Base-by-base conservation (phyloP, 2,888 invertebrate genomes). In the Marronus borbonicus region DNA sequence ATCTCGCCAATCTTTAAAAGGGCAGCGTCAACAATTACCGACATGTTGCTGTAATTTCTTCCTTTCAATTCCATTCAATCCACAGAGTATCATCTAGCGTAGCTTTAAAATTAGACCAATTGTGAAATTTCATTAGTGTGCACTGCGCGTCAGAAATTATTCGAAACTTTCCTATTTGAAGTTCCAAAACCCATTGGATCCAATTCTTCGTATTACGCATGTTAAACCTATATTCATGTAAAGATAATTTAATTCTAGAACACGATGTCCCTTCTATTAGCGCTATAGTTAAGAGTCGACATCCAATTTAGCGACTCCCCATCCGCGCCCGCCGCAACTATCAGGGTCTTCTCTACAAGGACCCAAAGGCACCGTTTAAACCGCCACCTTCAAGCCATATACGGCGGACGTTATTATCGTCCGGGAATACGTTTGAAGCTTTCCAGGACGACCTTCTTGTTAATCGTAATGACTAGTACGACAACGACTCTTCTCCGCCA, bases 361-460 rank as follows among this genome's bases (percentile, higher is more conserved):
- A 58, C 65, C 65, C 65, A 17, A 39, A 44, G 39, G 65, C 20
- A 20, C 55, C 65, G 44, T 66, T 66, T 66, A 66, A 66, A 44
- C 65, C 20, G 65, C 65, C 52, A 52, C 31, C 31, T 65, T 4
- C 65, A 36, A 4, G 10, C 20, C 39, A 17, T 20, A 20, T 44
- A 17, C 49, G 17, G 20, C 14, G 12, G 20, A 10, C 17, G 20
- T 66, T 66, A 66, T 66, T 66, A 66, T 66, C 65, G 65, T 66
- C 65, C 65, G 44, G 20, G 65, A 66, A 39, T 44, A 66, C 36
- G 44, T 39, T 20, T 14, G 39, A 7, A 31, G 20, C 24, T 8
- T 44, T 58, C 55, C 1, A 20, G 8, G 20, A 58, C 55, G n/a
- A 20, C 55, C 55, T 17, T 58, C 55, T 58, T 58, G 24, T 58